Conservation (phyloP, 2,888 invertebrate genomes). For the Drosophila austrosaltans region DNA sequence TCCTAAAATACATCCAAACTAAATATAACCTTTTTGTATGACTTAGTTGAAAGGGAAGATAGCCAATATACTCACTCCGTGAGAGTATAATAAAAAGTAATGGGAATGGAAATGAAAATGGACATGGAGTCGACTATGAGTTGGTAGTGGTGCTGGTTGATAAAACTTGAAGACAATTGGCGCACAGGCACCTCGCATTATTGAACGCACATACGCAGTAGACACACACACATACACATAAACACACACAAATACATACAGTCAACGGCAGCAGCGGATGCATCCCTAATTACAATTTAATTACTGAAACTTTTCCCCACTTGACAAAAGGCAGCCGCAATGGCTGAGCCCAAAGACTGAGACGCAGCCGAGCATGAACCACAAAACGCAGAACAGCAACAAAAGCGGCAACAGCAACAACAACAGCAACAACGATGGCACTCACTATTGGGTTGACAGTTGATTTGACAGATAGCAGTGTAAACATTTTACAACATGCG, state of each 20-base stretch:
- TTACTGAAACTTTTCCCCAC: slow-evolving; percentile 82
- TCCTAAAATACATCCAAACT: no score
- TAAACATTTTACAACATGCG: slow-evolving; percentile 74
- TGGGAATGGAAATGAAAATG: slow-evolving; percentile 18
- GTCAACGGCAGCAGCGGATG: slow-evolving; percentile 66
- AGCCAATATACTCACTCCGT: not conserved
- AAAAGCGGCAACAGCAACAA: slow-evolving; percentile 18
- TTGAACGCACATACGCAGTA: slow-evolving; percentile 54
- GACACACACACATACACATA: slow-evolving; percentile 28
- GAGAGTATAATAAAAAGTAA: not conserved
- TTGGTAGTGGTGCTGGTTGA: slow-evolving; percentile 50
- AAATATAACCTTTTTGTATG: no score
- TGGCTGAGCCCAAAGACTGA: slow-evolving; percentile 64
- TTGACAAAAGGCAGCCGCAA: slow-evolving; percentile 75
- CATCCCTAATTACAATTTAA: slow-evolving; percentile 84
- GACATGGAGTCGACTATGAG: slow-evolving; percentile 25
- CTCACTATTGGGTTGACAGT: slow-evolving; percentile 76
- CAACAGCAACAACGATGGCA: slow-evolving; percentile 39
- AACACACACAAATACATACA: slow-evolving; percentile 32
- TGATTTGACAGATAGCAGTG: slow-evolving; percentile 81
- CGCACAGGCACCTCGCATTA: slow-evolving; percentile 64
- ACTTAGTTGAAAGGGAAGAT: not conserved
- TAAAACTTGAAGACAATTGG: slow-evolving; percentile 74
- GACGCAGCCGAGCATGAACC: slow-evolving; percentile 69
- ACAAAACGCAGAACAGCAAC: slow-evolving; percentile 54